phyloP scores from a whole-genome alignment of 2,113 vertebrate genomes.

The Zapornia atra region DNA sequence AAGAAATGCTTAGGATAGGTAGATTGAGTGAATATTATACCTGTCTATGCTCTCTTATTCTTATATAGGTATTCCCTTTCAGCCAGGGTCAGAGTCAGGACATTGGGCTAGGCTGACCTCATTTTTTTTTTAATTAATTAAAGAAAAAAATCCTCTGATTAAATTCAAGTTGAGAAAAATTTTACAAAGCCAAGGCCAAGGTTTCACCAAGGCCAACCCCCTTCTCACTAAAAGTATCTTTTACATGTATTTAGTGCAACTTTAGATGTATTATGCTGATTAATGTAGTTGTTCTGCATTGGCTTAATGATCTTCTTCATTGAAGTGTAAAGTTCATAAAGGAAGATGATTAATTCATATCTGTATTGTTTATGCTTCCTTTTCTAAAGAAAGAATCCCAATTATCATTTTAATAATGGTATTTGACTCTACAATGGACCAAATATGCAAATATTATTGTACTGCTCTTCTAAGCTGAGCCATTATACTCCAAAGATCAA shows the following conservation, averaged over 20 bases:
- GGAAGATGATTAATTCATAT: constrained; percentile 25
- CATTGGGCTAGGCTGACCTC: neutral
- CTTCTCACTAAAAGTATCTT: neutral
- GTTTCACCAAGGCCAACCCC: neutral
- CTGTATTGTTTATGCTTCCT: constrained; percentile 23
- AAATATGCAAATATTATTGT: constrained; percentile 36
- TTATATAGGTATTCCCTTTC: neutral
- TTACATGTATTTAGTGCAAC: neutral
- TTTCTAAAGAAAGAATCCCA: constrained; percentile 20
- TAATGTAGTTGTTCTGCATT: neutral
- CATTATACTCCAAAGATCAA: neutral
- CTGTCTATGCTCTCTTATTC: neutral
- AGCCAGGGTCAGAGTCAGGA: neutral
- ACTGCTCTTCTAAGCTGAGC: neutral
- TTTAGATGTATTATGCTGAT: neutral
- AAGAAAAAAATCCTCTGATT: neutral
- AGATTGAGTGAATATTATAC: neutral
- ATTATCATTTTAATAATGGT: constrained; percentile 36
- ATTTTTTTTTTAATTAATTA: neutral
- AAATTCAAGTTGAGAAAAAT: neutral
- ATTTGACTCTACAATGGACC: constrained; percentile 20
- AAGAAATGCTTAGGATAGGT: neutral
- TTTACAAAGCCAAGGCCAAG: neutral
- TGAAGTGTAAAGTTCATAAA: constrained; percentile 6
- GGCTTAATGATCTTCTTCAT: neutral